These are phyloP conservation scores for Phyllotis vaccarum DNA, from an alignment of 2,797 vertebrate genomes.

Conservation along the genomic window DNA sequence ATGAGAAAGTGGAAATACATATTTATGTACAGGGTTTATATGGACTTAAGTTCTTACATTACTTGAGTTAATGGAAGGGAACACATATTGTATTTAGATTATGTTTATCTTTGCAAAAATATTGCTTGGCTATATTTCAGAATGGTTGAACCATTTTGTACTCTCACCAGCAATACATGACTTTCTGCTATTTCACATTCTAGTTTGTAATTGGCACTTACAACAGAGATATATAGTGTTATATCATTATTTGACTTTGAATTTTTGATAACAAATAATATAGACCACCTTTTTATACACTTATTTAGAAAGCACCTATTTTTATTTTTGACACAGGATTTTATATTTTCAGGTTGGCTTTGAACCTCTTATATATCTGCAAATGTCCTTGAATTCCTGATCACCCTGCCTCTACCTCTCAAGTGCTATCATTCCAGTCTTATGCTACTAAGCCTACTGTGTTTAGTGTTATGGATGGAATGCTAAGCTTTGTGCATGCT, in stretches of 20 bases:
- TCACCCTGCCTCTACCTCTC: not conserved
- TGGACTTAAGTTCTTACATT: not conserved
- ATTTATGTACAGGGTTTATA: conserved; percentile 15
- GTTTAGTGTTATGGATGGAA: not conserved
- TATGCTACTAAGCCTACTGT: too few species aligned
- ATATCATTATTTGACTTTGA: conserved; percentile 31
- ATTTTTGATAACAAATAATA: conserved; percentile 11
- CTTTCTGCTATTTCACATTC: not conserved
- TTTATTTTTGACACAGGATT: not conserved
- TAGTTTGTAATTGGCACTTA: not conserved
- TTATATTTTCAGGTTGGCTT: not conserved
- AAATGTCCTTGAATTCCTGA: not conserved
- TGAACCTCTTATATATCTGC: not conserved
- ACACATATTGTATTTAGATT: not conserved
- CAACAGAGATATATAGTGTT: not conserved
- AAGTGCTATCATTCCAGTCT: not conserved
- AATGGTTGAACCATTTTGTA: not conserved
- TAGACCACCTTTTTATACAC: not conserved
- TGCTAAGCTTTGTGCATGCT: not conserved
- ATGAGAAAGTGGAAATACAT: conserved; percentile 21
- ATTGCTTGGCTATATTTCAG: not conserved
- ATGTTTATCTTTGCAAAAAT: not conserved
- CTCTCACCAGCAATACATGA: not conserved
- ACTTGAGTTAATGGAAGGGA: not conserved
- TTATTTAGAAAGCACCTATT: conserved; percentile 41